Base-by-base conservation (phyloP, 2,888 invertebrate species). In the Metellina segmentata region DNA sequence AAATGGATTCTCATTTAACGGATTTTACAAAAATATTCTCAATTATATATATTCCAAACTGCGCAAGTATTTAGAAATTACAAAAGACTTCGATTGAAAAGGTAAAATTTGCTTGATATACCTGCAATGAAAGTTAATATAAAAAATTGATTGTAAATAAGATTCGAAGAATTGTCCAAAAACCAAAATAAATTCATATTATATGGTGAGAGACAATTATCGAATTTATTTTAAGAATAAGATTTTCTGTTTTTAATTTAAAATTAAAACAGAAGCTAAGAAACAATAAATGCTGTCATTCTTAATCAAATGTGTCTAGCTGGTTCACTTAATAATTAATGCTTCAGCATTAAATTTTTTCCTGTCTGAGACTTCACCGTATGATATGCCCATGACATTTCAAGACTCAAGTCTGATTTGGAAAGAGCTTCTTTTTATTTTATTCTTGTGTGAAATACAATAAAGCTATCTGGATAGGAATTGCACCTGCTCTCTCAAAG, bases 331-430 rank as follows among this genome's bases (percentile, higher is more conserved):
- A 20, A 69, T 79, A 79, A 79, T 79, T 79, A 79, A 79, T 79
- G 34, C 61, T 69, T 20, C 16, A n/a, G 16, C 11, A 61, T 79
- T 61, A 20, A 79, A 79, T 79, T 79, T 79, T 20, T 79, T 61
- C 11, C 53, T 34, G 77, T 11, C 16, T 8, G 1, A 16, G 34
- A 13, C 8, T 13, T 61, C 20, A 79, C 16, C 7, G 34, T 61
- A 20, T 61, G 61, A 79, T 61, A 79, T 16, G 53, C 16, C 34
- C 49, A 49, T 79, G 79, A 79, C 79, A 79, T 79, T 79, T 79
- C 53, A 61, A 61, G 16, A 61, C 9, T 61, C 61, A 8, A 61
- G 61, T 61, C 16, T 61, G 61, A 61, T 16, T 61, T 61, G 16
- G 5, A 61, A 61, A 61, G 16, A 5, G 6, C 5, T 5, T 11